These are phyloP conservation scores for Nothocercus nigrocapillus DNA, from an alignment of 2,113 vertebrate genomes.

Conservation along the genomic window DNA sequence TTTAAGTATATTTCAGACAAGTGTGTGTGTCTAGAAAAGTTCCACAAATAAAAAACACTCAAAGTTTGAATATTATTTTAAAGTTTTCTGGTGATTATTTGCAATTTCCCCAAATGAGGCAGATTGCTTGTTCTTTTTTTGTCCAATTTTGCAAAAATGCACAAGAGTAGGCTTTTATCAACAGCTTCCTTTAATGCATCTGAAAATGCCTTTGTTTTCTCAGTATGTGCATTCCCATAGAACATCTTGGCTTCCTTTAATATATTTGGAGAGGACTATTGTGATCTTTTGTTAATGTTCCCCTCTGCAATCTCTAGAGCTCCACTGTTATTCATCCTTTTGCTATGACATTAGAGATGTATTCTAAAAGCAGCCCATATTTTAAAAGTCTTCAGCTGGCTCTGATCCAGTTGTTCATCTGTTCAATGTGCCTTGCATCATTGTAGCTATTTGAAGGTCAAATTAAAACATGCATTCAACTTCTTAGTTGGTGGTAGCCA, in stretches of 20 bases:
- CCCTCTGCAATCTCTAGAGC: neutral
- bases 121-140: neutral
- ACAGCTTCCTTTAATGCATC: neutral
- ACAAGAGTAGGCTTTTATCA: neutral
- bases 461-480: neutral
- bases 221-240: neutral
- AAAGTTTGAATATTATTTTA: neutral
- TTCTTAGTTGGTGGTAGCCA: neutral
- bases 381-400: neutral
- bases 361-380: neutral
- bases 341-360: too few species aligned
- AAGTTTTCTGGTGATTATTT: neutral
- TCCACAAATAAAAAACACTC: neutral
- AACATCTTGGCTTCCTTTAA: neutral
- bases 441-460: neutral
- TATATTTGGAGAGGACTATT: neutral
- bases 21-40: neutral
- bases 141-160: neutral
- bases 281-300: neutral
- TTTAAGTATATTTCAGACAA: neutral
- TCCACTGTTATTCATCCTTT: neutral
- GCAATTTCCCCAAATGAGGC: neutral
- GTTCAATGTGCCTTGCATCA: neutral
- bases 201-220: neutral
- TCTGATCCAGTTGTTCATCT: neutral